These are phyloP conservation scores for Rhineura floridana DNA, from an alignment of 2,113 vertebrate species.

Conservation along the genomic window DNA sequence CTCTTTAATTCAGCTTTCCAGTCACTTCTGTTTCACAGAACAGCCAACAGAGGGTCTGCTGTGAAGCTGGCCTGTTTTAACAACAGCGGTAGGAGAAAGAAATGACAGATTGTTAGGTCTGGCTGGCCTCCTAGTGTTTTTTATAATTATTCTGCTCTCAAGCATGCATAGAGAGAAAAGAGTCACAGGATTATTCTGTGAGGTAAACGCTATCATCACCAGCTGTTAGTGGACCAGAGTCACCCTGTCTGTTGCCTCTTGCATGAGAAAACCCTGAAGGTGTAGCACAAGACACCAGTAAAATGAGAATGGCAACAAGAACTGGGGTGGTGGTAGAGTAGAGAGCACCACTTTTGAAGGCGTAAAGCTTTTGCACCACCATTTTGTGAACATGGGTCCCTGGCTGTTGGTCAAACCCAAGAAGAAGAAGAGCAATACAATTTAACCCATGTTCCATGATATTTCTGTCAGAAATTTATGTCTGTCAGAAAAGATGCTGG, in stretches of 20 bases:
- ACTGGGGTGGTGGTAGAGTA: not conserved
- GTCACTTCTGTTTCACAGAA: conserved; percentile 6
- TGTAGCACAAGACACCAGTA: not conserved
- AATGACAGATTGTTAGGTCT: conserved; percentile 30
- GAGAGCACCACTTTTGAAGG: not conserved
- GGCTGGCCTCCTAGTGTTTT: conserved; percentile 29
- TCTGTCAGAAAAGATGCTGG: not conserved
- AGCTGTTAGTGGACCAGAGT: conserved; percentile 60
- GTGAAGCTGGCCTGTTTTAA: conserved; percentile 9
- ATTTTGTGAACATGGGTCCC: not conserved
- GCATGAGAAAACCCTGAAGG: conserved; percentile 51
- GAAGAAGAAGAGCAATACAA: not conserved
- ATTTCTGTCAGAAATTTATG: not conserved
- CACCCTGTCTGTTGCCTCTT: conserved; percentile 52
- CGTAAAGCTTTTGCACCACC: not conserved
- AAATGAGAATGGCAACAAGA: not conserved
- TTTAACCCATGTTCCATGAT: not conserved
- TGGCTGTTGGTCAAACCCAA: not conserved
- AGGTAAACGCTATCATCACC: conserved; percentile 55
- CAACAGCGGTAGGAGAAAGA: conserved; percentile 10
- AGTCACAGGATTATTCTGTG: conserved; percentile 57
- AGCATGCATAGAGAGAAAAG: conserved; percentile 52
- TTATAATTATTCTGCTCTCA: conserved; percentile 39
- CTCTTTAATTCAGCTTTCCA: not conserved
- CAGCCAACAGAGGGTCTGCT: conserved; percentile 10